These are phyloP conservation scores for Rhea pennata DNA, from an alignment of 2,113 vertebrate species.

Conservation along the genomic window DNA sequence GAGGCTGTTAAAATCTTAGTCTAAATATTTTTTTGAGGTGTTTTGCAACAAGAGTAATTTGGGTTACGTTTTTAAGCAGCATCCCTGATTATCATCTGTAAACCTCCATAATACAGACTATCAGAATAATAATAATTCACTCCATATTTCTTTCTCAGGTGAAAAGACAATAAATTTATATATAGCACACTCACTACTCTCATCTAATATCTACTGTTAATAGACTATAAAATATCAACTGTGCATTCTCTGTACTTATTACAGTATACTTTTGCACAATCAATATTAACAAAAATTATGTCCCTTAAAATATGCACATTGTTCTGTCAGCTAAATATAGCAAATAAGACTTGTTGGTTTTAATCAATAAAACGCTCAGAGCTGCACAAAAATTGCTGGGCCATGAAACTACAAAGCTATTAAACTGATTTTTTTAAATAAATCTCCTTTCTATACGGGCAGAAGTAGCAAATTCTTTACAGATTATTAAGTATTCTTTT, in stretches of 20 bases:
- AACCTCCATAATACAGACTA: background rate
- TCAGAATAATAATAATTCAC: background rate
- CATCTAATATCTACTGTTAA: background rate
- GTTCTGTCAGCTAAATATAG: background rate
- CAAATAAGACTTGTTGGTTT: background rate
- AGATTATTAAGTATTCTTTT: slow-evolving; percentile 30
- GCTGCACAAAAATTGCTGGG: background rate
- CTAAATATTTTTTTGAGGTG: background rate
- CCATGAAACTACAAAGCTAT: background rate
- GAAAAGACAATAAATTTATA: background rate
- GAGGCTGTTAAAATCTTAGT: background rate
- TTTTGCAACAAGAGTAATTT: background rate
- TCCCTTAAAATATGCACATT: background rate
- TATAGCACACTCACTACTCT: background rate
- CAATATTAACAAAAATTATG: background rate
- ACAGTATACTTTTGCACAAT: background rate
- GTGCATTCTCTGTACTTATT: background rate
- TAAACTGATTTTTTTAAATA: background rate
- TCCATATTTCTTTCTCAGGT: background rate
- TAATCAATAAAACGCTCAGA: background rate
- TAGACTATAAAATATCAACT: background rate
- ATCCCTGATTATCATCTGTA: background rate
- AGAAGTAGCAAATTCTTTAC: background rate
- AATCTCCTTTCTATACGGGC: background rate
- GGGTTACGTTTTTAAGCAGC: background rate